phyloP scores from a whole-genome alignment of 2,113 vertebrate species.

The Otis tarda region DNA sequence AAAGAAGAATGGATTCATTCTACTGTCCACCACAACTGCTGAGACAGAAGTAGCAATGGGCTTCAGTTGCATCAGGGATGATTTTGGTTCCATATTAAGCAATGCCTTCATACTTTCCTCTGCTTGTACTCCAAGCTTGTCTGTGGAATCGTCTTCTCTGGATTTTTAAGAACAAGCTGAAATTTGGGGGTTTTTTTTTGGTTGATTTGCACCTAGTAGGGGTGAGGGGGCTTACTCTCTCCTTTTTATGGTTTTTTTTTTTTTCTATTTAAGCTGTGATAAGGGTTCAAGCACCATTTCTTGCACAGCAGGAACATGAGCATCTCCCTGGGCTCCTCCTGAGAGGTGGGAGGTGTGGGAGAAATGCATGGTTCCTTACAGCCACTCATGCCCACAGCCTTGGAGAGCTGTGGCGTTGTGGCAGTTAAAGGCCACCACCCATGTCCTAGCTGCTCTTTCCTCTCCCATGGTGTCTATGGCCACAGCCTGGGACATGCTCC shows the following conservation, averaged over 20 bases:
- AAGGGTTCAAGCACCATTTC: neutral
- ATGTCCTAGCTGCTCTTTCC: neutral
- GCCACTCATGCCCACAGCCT: fast-evolving
- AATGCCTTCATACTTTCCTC: neutral
- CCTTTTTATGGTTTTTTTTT: neutral
- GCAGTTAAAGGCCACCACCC: neutral
- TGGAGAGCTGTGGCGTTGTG: neutral
- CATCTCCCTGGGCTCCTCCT: neutral
- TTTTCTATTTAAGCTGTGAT: neutral
- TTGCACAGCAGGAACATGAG: neutral
- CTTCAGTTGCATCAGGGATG: neutral
- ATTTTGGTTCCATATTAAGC: neutral
- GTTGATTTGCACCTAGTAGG: neutral
- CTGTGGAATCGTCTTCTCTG: neutral
- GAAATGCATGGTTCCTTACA: fast-evolving
- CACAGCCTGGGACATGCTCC: neutral
- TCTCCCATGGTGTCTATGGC: neutral
- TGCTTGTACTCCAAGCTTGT: neutral
- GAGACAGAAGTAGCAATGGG: neutral
- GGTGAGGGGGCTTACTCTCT: neutral
- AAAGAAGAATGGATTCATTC: neutral
- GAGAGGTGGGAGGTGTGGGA: neutral
- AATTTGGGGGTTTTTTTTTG: neutral
- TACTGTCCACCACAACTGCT: no score
- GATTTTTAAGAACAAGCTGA: neutral